A percentile compares a stretch with the other conserved stretches of the same genome.
Conservation (phyloP, 2,797 vertebrate species). For the Smutsia gigantea region DNA sequence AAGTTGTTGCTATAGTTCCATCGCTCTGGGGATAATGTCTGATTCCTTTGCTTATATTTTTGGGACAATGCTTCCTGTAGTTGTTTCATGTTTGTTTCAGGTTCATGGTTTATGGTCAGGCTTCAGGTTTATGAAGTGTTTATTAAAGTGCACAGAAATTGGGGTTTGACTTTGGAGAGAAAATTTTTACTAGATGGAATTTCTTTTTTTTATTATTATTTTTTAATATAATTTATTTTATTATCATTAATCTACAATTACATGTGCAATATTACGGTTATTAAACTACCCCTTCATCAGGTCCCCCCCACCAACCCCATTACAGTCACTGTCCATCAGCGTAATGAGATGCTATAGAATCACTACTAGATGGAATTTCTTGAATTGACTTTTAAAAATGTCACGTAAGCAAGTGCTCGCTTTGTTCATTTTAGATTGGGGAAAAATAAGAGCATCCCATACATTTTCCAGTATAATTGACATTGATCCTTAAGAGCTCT, state of each 20-base stretch:
- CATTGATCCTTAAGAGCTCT: neutral
- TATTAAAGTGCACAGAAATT: constrained; percentile 40
- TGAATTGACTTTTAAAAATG: constrained; percentile 27
- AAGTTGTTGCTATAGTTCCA: constrained; percentile 4
- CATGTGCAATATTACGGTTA: too few relatives aligned
- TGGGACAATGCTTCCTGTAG: constrained; percentile 1
- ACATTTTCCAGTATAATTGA: neutral
- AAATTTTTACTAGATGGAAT: too few relatives aligned
- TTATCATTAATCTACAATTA: too few relatives aligned
- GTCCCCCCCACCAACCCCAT: too few relatives aligned
- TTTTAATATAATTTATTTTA: too few relatives aligned
- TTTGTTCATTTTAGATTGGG: constrained; percentile 13
- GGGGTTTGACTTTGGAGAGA: constrained; percentile 41
- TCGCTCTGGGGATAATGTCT: constrained; percentile 1
- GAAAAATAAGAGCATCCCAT: neutral
- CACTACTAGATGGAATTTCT: constrained; percentile 24
- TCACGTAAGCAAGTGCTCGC: neutral
- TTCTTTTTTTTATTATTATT: too few relatives aligned
- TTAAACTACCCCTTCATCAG: too few relatives aligned
- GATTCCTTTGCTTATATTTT: constrained; percentile 55
- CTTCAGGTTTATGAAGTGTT: constrained; percentile 36
- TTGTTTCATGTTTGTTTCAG: neutral
- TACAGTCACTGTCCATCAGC: too few relatives aligned
- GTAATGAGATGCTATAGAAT: too few relatives aligned
- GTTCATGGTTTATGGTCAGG: neutral